Evolutionary conservation across 1,140 invertebrate genomes (phyloP).

Genomic region (Drosophila melanica): DNA sequence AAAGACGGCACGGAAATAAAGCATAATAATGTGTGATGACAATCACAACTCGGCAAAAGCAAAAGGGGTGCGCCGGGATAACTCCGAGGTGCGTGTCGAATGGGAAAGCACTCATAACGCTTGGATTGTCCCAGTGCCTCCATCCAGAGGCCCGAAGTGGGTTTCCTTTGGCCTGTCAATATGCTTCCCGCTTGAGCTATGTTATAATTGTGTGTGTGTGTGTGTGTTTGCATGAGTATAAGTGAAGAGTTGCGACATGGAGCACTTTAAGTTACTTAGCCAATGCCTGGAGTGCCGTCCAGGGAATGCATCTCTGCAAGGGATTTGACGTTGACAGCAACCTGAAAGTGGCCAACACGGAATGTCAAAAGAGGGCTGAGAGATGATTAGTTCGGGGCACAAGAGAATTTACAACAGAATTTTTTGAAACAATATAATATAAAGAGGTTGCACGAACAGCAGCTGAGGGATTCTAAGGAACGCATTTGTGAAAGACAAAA

Average conservation of each 20-base stretch:
- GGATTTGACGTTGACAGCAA: constrained; percentile 31
- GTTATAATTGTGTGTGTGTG: constrained; percentile 33
- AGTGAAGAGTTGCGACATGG: constrained; percentile 14
- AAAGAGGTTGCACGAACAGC: background rate
- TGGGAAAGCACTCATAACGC: constrained; percentile 77
- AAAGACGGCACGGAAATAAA: constrained; percentile 72
- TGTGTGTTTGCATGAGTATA: constrained; percentile 26
- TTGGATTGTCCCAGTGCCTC: constrained; percentile 34
- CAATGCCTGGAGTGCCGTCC: constrained; percentile 33
- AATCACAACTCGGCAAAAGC: constrained; percentile 36
- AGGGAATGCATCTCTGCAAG: constrained; percentile 31
- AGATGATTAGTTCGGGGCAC: constrained; percentile 44
- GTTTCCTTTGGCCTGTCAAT: constrained; percentile 40
- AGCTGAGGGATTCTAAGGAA: background rate
- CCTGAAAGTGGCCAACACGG: constrained; percentile 43
- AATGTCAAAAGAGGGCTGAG: constrained; percentile 27
- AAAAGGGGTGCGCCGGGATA: constrained; percentile 3
- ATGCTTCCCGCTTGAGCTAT: constrained; percentile 35
- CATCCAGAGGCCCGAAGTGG: constrained; percentile 7
- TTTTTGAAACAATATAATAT: constrained; percentile 20
- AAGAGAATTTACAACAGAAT: constrained; percentile 34
- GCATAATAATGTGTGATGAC: constrained; percentile 77
- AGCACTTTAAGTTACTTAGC: constrained; percentile 51
- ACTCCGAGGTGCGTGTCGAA: constrained; percentile 63
- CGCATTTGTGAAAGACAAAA: background rate